phyloP scores from a whole-genome alignment of 2,113 vertebrate species.

The Herpailurus yagouaroundi region DNA sequence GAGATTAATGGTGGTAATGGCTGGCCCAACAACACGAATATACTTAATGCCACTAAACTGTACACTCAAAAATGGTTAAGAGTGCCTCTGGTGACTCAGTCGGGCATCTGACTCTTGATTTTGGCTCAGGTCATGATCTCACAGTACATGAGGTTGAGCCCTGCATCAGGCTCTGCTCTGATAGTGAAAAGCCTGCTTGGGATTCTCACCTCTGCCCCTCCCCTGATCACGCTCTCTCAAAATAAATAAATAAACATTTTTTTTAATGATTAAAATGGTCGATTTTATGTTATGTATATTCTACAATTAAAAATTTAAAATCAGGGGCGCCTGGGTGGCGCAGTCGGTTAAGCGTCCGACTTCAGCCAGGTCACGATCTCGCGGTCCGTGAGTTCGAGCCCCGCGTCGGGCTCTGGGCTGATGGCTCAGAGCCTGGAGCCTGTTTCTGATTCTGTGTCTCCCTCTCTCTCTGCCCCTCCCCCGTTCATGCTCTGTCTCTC shows the following conservation, averaged over 20 bases:
- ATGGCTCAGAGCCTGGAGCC: too few relatives aligned
- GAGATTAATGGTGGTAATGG: background rate
- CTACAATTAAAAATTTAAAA: background rate
- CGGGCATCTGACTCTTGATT: background rate
- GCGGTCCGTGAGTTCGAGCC: too few relatives aligned
- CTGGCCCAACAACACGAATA: background rate
- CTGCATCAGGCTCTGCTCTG: background rate
- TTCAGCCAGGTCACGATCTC: too few relatives aligned
- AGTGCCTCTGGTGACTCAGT: background rate
- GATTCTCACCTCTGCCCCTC: background rate
- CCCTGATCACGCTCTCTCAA: too few relatives aligned
- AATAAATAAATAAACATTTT: too few relatives aligned
- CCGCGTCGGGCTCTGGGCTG: too few relatives aligned
- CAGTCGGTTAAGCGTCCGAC: too few relatives aligned
- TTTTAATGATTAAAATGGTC: background rate
- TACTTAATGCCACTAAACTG: background rate
- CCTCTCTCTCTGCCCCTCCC: too few relatives aligned
- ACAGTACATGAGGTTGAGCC: background rate
- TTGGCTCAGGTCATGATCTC: background rate
- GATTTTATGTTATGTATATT: background rate
- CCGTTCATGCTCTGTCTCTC: too few relatives aligned
- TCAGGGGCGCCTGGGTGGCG: too few relatives aligned
- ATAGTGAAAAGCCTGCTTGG: background rate
- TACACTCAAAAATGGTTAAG: background rate
- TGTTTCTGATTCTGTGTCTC: too few relatives aligned